These are phyloP conservation scores for Drosophila affinis DNA, from an alignment of 2,888 invertebrate genomes.

Conservation along the genomic window DNA sequence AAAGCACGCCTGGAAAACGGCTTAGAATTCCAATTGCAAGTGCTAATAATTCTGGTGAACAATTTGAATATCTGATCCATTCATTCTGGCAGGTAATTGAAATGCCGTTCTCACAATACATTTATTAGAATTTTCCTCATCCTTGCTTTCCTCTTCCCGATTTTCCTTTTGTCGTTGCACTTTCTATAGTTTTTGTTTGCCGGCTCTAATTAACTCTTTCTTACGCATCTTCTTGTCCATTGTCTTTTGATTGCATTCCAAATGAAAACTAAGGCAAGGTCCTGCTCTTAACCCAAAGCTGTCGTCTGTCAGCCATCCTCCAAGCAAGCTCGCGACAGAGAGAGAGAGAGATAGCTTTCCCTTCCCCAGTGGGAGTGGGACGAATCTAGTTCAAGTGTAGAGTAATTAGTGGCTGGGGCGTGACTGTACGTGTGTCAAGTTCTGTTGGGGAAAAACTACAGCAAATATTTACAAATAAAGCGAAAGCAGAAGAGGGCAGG, in stretches of 20 bases:
- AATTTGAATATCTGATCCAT: too few relatives aligned
- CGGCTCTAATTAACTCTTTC: neutral
- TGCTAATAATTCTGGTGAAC: too few relatives aligned
- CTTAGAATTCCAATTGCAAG: too few relatives aligned
- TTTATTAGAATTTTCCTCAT: too few relatives aligned
- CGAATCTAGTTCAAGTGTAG: slow-evolving; percentile 76
- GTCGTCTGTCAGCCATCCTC: slow-evolving; percentile 6
- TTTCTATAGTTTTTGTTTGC: neutral
- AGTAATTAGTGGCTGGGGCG: slow-evolving; percentile 64
- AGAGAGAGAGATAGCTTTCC: slow-evolving; percentile 1
- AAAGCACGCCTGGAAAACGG: too few relatives aligned
- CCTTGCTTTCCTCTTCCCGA: neutral
- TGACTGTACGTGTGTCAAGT: slow-evolving; percentile 48
- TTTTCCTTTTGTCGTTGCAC: neutral
- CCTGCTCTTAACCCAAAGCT: slow-evolving; percentile 36
- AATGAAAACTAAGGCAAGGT: slow-evolving; percentile 31
- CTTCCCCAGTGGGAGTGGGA: neutral
- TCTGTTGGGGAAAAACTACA: slow-evolving; percentile 46
- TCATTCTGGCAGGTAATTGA: too few relatives aligned
- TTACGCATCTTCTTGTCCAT: neutral
- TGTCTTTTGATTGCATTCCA: slow-evolving; percentile 2
- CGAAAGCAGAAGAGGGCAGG: slow-evolving; percentile 7
- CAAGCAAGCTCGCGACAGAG: slow-evolving; percentile 6
- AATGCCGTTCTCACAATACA: too few relatives aligned
- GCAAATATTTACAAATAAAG: slow-evolving; percentile 69